Evolutionary conservation across 1,140 invertebrate genomes (phyloP), one percentile per base, ranked within the genome.

Genomic region (Drosophila pseudoananassae): DNA sequence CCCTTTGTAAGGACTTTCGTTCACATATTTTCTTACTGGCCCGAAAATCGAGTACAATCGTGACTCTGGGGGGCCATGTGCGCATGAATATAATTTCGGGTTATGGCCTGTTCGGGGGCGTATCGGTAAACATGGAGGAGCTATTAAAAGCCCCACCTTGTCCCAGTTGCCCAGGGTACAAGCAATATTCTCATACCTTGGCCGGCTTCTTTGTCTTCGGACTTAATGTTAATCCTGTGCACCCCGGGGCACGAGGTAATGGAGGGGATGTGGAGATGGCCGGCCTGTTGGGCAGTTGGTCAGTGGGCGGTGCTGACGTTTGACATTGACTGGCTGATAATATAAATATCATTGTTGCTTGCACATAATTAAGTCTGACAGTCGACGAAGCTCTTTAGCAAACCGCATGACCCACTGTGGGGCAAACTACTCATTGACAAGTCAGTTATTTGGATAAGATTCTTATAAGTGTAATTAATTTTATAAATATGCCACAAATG

Each of bases 321-420:
- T 55, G 70, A 82, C 76, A 82, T 83, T 76, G 79, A 63, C 72
- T 69, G 77, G 43, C 59, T 78, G 82, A 85, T 85, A 85, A 88
- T 88, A 87, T 82, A 88, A 88, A 88, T 83, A 88, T 88, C 78
- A 88, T 78, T 87, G 83, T 73, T 88, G 78, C 82, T 87, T 87
- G 82, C 82, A 87, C 83, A 87, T 87, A 87, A 87, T 87, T 87
- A 87, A 88, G 74, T 36, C 63, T 49, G 57, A 61, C 77, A 63
- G 64, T 47, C 84, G 76, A 81, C 81, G 68, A 85, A 58, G 76
- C 82, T 71, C 57, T 63, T 47, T 57, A 70, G 74, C 64, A 59
- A 43, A 75, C 43, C 73, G 68, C 61, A 25, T 43, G 56, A 12
- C 38, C 45, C 36, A 64, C 71, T 29, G 53, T 66, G 71, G 33